These are phyloP conservation scores for Anthoptus insignis DNA, from an alignment of 2,888 invertebrate species.

Conservation along the genomic window DNA sequence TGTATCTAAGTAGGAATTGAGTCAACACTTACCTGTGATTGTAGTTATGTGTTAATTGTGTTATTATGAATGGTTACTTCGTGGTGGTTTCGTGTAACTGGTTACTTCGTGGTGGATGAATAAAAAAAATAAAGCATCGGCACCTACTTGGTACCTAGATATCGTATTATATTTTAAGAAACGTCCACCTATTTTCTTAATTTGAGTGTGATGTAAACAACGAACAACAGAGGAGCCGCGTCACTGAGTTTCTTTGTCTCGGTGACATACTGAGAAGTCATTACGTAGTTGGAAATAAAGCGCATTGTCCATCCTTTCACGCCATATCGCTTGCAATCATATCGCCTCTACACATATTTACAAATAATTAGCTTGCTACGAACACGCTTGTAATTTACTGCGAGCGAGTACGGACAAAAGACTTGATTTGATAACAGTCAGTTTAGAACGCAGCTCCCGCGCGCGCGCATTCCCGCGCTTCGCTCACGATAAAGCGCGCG, in stretches of 20 bases:
- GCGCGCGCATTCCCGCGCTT: constrained; percentile 70
- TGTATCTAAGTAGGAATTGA: too few species aligned
- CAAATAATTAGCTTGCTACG: constrained; percentile 43
- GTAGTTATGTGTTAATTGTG: too few species aligned
- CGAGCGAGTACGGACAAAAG: constrained; percentile 46
- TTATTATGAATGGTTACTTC: too few species aligned
- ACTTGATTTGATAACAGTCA: constrained; percentile 45
- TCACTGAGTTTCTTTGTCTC: constrained; percentile 16
- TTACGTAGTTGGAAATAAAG: constrained; percentile 26
- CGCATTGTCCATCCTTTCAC: constrained; percentile 20
- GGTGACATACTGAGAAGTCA: constrained; percentile 14
- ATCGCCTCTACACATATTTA: constrained; percentile 40
- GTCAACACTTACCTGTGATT: too few species aligned
- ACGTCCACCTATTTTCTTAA: constrained; percentile 5
- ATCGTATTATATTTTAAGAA: neutral
- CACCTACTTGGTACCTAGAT: too few species aligned
- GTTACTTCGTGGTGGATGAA: too few species aligned
- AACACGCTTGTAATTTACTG: constrained; percentile 43
- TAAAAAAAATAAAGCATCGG: too few species aligned
- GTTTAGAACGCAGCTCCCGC: too few species aligned
- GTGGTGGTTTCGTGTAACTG: too few species aligned
- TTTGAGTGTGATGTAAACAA: constrained; percentile 11
- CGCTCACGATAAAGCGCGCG: constrained; percentile 62
- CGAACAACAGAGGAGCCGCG: constrained; percentile 23
- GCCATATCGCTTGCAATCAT: constrained; percentile 32